Evolutionary conservation across 1,140 invertebrate species (phyloP), one percentile per base, ranked within the genome.

Genomic region (Branchinecta lynchi): DNA sequence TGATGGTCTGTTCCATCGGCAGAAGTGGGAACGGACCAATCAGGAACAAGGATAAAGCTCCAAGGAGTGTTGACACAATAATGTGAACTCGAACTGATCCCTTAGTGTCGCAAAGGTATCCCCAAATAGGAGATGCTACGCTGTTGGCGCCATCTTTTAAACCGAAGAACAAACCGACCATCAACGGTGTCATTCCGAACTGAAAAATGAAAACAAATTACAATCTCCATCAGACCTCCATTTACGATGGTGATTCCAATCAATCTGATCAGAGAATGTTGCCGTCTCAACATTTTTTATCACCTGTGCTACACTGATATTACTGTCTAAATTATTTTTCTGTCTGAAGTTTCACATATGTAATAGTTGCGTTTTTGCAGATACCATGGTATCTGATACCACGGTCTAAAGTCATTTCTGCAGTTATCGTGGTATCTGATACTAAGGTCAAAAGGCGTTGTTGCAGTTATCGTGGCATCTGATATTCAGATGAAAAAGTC

Each of bases 61-160:
- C 74, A 10, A 76, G 66, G 65, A 75, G 32, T 5, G 75, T 72
- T 9, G 73, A 72, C 6, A 71, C n/a, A 9, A 77, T 66, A 12
- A 77, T 73, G 70, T 72, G 72, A 7, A 73, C 45, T 67, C 76
- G 76, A 8, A 75, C 72, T 6, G 67, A 67, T n/a, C 70, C 70
- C 69, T 68, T 65, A 10, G 71, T 73, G 69, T 77, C 76, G 69
- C 76, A 76, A 45, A 75, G 67, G 44, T 69, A 74, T 21, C 76
- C 76, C 76, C 76, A 77, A 43, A 77, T 45, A 12, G 76, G 76
- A n/a, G 75, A 74, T n/a, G 76, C 74, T 17, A 77, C 66, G 43
- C 75, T 75, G 73, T 75, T 76, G 51, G 75, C 74, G 1, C 75
- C 76, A 71, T 77, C 76, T 72, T 76, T 76, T 15, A 77, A 60